These are phyloP conservation scores for Gephyroberyx darwinii DNA, from an alignment of 2,797 vertebrate species.

Conservation along the genomic window DNA sequence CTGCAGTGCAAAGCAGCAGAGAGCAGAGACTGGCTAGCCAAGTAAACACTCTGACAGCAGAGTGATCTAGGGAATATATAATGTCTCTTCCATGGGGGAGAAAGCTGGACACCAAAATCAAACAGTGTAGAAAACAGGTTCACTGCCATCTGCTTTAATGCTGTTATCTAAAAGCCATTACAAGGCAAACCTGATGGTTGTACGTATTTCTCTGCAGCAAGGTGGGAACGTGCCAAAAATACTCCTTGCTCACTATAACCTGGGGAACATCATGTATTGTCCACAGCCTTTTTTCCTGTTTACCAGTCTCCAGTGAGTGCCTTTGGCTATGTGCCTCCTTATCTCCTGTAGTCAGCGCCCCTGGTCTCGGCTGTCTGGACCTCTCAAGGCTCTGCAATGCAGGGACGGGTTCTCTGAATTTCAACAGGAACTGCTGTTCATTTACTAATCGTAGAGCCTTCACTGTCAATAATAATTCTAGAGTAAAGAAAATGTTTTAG, in stretches of 20 bases:
- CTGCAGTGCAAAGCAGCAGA: too few species aligned
- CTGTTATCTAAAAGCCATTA: constrained; percentile 40
- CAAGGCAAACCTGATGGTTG: constrained; percentile 13
- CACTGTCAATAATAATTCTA: not conserved
- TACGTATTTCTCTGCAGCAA: constrained; percentile 16
- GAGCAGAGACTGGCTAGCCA: not conserved
- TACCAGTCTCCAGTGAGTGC: constrained; percentile 24
- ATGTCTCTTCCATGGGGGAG: not conserved
- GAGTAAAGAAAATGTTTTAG: not conserved
- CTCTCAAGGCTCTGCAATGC: constrained; percentile 18
- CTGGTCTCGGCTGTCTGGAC: constrained; percentile 21
- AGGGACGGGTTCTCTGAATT: constrained; percentile 10
- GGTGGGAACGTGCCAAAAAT: constrained; percentile 33
- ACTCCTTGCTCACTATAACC: constrained; percentile 12
- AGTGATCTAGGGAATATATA: too few species aligned
- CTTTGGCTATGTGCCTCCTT: constrained; percentile 44
- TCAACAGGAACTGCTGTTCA: not conserved
- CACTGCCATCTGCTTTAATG: constrained; percentile 16
- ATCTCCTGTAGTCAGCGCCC: constrained; percentile 50
- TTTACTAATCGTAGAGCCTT: not conserved
- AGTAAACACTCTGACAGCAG: too few species aligned
- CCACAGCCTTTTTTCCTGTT: constrained; percentile 22
- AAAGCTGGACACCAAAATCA: not conserved
- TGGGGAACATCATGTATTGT: constrained; percentile 37
- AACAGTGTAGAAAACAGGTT: not conserved